Evolutionary conservation across 2,888 invertebrate species (phyloP).

Genomic region (Acleris sparsana): DNA sequence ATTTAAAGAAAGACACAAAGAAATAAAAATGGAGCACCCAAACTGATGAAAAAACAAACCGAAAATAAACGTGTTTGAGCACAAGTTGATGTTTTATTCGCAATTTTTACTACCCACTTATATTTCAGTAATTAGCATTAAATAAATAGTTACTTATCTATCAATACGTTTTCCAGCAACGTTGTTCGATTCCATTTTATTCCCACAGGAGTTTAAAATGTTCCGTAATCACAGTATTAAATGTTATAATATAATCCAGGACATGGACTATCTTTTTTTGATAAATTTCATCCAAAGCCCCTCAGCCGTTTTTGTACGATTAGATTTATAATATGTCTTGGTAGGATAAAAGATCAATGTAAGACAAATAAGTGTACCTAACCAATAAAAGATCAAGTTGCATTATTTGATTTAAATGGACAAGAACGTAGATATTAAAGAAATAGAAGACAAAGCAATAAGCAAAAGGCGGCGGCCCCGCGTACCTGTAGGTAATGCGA

Average conservation of each 20-base stretch:
- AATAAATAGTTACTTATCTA: background rate
- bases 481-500: slow-evolving; percentile 60
- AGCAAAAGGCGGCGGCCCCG: slow-evolving; percentile 39
- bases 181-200: no score
- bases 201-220: no score
- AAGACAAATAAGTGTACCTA: background rate
- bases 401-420: slow-evolving; percentile 16
- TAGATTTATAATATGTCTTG: no score
- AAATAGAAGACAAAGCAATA: slow-evolving; percentile 48
- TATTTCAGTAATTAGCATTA: background rate
- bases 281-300: no score
- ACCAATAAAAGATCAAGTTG: slow-evolving; percentile 1
- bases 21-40: slow-evolving; percentile 81
- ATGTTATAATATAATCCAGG: no score
- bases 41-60: slow-evolving; percentile 75
- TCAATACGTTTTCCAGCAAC: background rate
- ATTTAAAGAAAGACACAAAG: slow-evolving; percentile 75
- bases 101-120: slow-evolving; percentile 1
- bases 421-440: slow-evolving; percentile 40
- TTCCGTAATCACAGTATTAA: no score
- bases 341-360: background rate
- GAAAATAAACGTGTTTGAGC: slow-evolving; percentile 80
- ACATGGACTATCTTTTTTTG: no score
- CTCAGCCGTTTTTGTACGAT: no score
- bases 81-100: slow-evolving; percentile 65